Base-by-base conservation (phyloP, 2,888 invertebrate species). In the Drosophila niveifrons region DNA sequence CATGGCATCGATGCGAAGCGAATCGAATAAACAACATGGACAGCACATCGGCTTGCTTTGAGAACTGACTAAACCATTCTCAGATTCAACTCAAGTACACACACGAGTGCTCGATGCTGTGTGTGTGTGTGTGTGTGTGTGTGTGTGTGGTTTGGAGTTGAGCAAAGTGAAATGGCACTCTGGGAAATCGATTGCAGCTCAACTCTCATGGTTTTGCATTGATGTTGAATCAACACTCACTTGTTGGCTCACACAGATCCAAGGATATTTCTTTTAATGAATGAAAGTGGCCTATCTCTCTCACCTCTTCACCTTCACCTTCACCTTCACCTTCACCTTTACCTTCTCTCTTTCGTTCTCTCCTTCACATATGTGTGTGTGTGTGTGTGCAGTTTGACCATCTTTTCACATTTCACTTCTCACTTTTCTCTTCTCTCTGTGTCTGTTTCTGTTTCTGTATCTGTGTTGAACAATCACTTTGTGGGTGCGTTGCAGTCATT, bases 201-300 rank as follows among this genome's bases (percentile, higher is more conserved):
- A 51, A 58, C 34, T 48, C 56, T 52, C 52, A 61, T 67, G 67
- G 36, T 23, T 48, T 48, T 48, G 61, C 47, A 59, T 68, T 50
- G 50, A 43, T 61, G 56, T 59, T 69, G 48, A 56, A 64, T 65
- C 52, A 73, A 73, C 61, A 69, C 64, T 64, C 53, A 56, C 43
- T 57, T 56, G 44, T 39, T 34, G 44, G 7, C 29, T 31, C 43
- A 8, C 23, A 66, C 43, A 9, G 17, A 66, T 43, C 58, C 46
- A 55, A 62, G 56, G 31, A 58, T 58, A 58, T 52, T 52, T 31
- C 51, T 51, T 66, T 63, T 76, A 75, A 68, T 75, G 61, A 76
- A 76, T 59, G 48, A 72, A 69, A 55, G 36, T 56, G 62, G 39
- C 53, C 71, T 66, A 1, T 17, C 23, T 23, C 23, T 23, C 18